Evolutionary conservation across 2,797 vertebrate species (phyloP).

Genomic region (Scyliorhinus canicula): DNA sequence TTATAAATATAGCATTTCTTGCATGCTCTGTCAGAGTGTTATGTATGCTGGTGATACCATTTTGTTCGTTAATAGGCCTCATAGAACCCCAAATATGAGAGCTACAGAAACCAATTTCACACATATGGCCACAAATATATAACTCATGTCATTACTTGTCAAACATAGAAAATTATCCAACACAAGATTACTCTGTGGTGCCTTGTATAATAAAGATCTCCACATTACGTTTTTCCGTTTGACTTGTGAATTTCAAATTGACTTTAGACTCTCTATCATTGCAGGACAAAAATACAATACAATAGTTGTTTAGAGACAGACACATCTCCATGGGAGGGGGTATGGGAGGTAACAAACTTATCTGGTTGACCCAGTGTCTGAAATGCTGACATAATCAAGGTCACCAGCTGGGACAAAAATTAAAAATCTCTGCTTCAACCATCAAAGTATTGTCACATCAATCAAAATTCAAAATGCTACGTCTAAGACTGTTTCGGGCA

Average conservation of each 20-base stretch:
- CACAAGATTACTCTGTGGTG: background rate
- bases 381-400: constrained; percentile 21
- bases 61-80: background rate
- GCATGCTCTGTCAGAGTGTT: background rate
- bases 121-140: background rate
- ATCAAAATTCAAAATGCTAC: background rate
- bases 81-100: background rate
- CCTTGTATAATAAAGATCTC: background rate
- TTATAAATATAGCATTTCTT: background rate
- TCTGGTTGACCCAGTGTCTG: background rate
- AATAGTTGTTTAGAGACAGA: background rate
- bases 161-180: background rate
- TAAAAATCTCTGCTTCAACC: background rate
- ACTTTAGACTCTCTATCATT: background rate
- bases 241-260: constrained; percentile 11
- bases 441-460: background rate
- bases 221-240: background rate
- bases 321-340: constrained; percentile 13
- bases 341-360: too few species aligned
- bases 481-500: background rate
- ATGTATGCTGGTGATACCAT: background rate
- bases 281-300: background rate
- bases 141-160: background rate
- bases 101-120: background rate
- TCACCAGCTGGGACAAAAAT: constrained; percentile 33